Percentiles rank a stretch among this genome's conserved stretches.
Evolutionary conservation across 2,113 vertebrate species (phyloP).

Genomic region (Sapayoa aenigma): DNA sequence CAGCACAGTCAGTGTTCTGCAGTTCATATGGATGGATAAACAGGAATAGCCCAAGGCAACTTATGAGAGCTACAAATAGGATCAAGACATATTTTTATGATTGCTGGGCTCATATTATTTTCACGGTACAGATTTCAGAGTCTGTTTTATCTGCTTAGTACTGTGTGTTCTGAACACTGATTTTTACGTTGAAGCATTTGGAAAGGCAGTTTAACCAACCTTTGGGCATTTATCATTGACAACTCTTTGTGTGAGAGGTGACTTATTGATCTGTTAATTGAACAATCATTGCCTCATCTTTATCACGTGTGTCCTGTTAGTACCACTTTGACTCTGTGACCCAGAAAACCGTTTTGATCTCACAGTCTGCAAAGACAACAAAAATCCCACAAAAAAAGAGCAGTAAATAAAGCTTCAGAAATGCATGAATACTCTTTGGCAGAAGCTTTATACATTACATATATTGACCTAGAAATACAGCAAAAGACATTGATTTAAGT

Average conservation of each 20-base stretch:
- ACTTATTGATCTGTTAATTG: slow-evolving; percentile 54
- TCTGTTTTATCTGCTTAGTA: background rate
- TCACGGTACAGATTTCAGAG: background rate
- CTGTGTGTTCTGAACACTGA: background rate
- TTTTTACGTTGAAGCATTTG: background rate
- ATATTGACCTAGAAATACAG: slow-evolving; percentile 32
- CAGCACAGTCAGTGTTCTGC: background rate
- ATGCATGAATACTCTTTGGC: background rate
- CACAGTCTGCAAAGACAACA: background rate
- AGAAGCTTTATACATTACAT: background rate
- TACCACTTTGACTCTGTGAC: background rate
- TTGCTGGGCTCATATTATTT: background rate
- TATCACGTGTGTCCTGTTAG: background rate
- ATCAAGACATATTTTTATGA: slow-evolving; percentile 22
- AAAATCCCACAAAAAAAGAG: background rate
- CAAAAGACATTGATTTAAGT: background rate
- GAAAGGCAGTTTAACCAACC: slow-evolving; percentile 3
- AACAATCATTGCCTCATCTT: slow-evolving; percentile 3
- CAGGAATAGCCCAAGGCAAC: background rate
- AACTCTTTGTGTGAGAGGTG: background rate
- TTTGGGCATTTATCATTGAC: slow-evolving; percentile 13
- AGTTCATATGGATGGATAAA: slow-evolving; percentile 10
- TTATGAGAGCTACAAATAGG: background rate
- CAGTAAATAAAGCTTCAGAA: background rate
- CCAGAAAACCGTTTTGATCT: background rate